Evolutionary conservation across 2,888 invertebrate species (phyloP).

Genomic region (Cephus pygmeus): DNA sequence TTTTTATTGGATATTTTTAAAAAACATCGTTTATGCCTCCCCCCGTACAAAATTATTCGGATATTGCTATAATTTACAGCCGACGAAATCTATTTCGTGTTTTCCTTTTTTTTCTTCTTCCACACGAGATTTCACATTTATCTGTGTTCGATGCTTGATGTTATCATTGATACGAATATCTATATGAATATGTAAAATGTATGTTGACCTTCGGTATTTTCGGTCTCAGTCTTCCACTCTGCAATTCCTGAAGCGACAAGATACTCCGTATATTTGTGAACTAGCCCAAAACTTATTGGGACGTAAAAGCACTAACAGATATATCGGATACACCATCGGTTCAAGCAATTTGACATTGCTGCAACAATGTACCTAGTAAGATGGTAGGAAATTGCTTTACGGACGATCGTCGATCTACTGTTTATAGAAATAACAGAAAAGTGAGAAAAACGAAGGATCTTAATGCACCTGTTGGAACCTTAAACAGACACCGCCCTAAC

Average conservation of each 20-base stretch:
- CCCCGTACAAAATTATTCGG: too few relatives aligned
- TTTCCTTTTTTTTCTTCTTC: conserved; percentile 6
- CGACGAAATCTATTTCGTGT: conserved; percentile 13
- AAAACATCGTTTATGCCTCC: conserved; percentile 16
- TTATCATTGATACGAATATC: not conserved
- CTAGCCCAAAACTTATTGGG: not conserved
- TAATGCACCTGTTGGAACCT: conserved; percentile 18
- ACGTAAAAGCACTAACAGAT: not conserved
- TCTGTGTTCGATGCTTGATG: not conserved
- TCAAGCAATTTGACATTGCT: not conserved
- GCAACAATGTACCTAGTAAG: not conserved
- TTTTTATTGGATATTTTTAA: conserved; percentile 44
- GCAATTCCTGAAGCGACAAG: too few relatives aligned
- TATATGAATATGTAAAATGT: too few relatives aligned
- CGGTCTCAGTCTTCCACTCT: too few relatives aligned
- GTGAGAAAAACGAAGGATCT: conserved; percentile 16
- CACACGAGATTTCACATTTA: not conserved
- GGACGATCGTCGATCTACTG: not conserved
- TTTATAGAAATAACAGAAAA: not conserved
- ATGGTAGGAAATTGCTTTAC: not conserved
- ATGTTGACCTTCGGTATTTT: too few relatives aligned
- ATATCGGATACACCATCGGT: too few relatives aligned
- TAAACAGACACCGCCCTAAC: conserved; percentile 15
- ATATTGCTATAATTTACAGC: not conserved
- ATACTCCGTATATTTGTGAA: too few relatives aligned